These are phyloP conservation scores for Rhodinocichla rosea DNA, from an alignment of 2,113 vertebrate genomes.

Conservation along the genomic window DNA sequence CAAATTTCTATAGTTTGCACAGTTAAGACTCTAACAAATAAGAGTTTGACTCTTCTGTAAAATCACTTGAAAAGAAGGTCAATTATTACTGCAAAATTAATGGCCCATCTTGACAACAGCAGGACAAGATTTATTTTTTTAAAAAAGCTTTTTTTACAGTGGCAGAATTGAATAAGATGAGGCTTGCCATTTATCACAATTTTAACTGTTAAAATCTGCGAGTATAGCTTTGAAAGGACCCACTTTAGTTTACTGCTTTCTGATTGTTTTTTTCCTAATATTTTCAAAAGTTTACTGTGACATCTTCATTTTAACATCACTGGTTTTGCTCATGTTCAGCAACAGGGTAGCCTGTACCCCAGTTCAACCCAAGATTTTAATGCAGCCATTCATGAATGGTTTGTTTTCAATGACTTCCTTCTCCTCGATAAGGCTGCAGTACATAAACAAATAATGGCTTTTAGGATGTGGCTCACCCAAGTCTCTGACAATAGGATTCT, in stretches of 20 bases:
- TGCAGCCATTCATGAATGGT: too few species aligned
- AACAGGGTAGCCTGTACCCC: not conserved
- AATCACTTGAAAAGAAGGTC: not conserved
- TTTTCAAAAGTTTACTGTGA: not conserved
- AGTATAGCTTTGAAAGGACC: not conserved
- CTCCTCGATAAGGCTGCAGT: not conserved
- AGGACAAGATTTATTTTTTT: not conserved
- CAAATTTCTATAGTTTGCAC: not conserved
- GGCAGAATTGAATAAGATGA: not conserved
- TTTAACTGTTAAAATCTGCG: not conserved
- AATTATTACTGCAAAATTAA: not conserved
- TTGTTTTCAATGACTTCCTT: not conserved
- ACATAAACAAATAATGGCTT: not conserved
- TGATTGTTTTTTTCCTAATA: not conserved
- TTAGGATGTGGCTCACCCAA: not conserved
- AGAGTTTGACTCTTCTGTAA: not conserved
- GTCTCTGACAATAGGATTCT: not conserved
- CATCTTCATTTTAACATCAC: not conserved
- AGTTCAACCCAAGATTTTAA: not conserved
- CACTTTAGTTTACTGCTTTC: not conserved
- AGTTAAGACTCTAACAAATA: not conserved
- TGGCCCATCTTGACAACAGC: not conserved
- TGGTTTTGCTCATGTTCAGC: accelerated
- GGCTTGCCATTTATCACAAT: not conserved
- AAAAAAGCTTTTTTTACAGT: not conserved